These are phyloP conservation scores for Ectobius pallidus DNA, from an alignment of 2,888 invertebrate species.

Conservation along the genomic window DNA sequence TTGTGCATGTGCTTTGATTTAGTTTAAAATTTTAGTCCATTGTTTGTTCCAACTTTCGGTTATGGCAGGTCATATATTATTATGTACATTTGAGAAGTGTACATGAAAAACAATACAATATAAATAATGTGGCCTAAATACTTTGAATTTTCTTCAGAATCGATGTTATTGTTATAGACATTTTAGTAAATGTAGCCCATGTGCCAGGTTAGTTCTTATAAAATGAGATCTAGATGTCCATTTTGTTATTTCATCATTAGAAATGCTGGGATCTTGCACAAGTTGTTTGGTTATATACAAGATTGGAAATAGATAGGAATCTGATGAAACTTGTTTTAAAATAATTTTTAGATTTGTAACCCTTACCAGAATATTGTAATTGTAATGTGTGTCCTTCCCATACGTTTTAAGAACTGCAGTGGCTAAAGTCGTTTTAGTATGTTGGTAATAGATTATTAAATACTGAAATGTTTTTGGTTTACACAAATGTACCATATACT, in stretches of 20 bases:
- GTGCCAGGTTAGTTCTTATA: constrained; percentile 33
- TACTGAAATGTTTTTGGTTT: constrained; percentile 4
- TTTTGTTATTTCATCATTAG: constrained; percentile 26
- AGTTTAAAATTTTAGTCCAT: too few relatives aligned
- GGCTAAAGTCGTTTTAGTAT: constrained; percentile 12
- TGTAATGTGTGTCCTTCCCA: constrained; percentile 1
- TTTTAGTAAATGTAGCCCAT: constrained; percentile 32
- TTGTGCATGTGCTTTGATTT: too few relatives aligned
- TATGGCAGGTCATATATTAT: background rate
- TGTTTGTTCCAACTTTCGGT: too few relatives aligned
- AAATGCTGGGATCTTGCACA: background rate
- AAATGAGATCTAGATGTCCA: constrained; percentile 32
- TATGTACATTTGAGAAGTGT: background rate
- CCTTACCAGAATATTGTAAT: background rate
- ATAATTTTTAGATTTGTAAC: constrained; percentile 8
- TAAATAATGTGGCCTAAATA: constrained; percentile 41
- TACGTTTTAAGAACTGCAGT: background rate
- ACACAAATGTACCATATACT: constrained; percentile 23
- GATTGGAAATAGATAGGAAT: background rate
- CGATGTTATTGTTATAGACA: constrained; percentile 32
- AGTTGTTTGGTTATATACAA: constrained; percentile 7
- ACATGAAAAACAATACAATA: constrained; percentile 23
- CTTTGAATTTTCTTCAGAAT: constrained; percentile 39
- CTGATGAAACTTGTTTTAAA: constrained; percentile 16
- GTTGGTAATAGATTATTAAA: constrained; percentile 10